Conservation (phyloP, 2,113 vertebrate genomes). For the Notarius lentiginosus region DNA sequence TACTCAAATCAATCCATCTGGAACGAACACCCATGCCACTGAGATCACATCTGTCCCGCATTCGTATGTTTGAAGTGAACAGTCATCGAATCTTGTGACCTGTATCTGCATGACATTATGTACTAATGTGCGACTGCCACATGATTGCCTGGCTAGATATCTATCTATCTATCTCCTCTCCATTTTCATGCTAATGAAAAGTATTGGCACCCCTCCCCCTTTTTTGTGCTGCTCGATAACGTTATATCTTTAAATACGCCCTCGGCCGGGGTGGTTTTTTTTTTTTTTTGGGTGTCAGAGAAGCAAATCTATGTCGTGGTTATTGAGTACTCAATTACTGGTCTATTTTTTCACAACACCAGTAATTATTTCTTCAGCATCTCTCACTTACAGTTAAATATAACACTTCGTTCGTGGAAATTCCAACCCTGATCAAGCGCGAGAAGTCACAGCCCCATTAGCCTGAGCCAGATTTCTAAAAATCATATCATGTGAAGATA, state of each 20-base stretch:
- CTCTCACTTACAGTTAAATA: not conserved
- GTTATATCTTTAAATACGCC: not conserved
- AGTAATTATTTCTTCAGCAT: not conserved
- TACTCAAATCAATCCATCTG: not conserved
- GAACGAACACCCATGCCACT: not conserved
- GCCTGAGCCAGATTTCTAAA: slow-evolving; percentile 2
- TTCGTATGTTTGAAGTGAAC: not conserved
- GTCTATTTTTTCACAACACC: not conserved
- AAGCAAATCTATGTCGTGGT: not conserved
- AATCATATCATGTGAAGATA: not conserved
- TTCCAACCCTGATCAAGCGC: not conserved
- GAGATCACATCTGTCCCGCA: not conserved
- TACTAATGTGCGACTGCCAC: not conserved
- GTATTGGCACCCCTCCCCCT: not conserved
- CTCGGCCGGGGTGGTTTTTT: not conserved
- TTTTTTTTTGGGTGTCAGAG: not conserved
- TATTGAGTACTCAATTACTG: not conserved
- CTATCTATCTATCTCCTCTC: not conserved
- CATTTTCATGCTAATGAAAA: not conserved
- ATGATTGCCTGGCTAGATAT: not conserved
- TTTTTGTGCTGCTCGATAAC: not conserved
- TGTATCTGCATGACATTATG: not conserved
- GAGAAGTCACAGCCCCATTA: not conserved
- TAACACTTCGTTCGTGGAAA: not conserved
- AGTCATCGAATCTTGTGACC: not conserved